phyloP scores from a whole-genome alignment of 2,888 invertebrate species.

The Branchipolynoe longqiensis region DNA sequence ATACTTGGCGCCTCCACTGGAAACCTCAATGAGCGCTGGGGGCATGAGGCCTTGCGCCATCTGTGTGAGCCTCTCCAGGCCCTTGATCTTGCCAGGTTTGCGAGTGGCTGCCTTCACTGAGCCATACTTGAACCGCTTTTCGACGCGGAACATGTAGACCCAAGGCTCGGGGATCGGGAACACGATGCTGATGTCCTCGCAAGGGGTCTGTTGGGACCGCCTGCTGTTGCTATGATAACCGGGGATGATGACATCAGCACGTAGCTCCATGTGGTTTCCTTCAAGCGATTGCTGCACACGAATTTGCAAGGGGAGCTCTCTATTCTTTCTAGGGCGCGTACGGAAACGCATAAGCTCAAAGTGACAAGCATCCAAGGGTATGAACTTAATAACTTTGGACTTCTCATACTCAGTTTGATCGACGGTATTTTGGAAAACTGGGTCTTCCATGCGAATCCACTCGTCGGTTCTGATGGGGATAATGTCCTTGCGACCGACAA shows the following conservation, averaged over 20 bases:
- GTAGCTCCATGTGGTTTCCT: slow-evolving; percentile 90
- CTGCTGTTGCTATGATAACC: slow-evolving; percentile 97
- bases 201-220: slow-evolving; percentile 90
- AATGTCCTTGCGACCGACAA: slow-evolving; percentile 99
- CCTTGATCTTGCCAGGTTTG: slow-evolving; percentile 84
- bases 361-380: slow-evolving; percentile 98
- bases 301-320: slow-evolving; percentile 97
- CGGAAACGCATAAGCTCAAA: slow-evolving; percentile 97
- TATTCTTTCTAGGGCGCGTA: slow-evolving; percentile 87
- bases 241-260: slow-evolving; percentile 97
- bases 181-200: slow-evolving; percentile 91
- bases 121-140: slow-evolving; percentile 98
- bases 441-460: slow-evolving; percentile 97
- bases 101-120: slow-evolving; percentile 94
- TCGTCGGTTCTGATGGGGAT: slow-evolving; percentile 96
- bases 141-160: slow-evolving; percentile 99
- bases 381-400: slow-evolving; percentile 81
- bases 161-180: slow-evolving; percentile 99
- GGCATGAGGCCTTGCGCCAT: slow-evolving; percentile 79
- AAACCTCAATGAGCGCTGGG: slow-evolving; percentile 83
- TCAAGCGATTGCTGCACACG: slow-evolving; percentile 88
- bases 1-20: slow-evolving; percentile 97
- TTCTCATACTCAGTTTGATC: slow-evolving; percentile 93
- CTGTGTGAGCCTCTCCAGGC: slow-evolving; percentile 81
- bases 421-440: slow-evolving; percentile 96